Base-by-base conservation (phyloP, 2,113 vertebrate genomes). In the Ochotona curzoniae region DNA sequence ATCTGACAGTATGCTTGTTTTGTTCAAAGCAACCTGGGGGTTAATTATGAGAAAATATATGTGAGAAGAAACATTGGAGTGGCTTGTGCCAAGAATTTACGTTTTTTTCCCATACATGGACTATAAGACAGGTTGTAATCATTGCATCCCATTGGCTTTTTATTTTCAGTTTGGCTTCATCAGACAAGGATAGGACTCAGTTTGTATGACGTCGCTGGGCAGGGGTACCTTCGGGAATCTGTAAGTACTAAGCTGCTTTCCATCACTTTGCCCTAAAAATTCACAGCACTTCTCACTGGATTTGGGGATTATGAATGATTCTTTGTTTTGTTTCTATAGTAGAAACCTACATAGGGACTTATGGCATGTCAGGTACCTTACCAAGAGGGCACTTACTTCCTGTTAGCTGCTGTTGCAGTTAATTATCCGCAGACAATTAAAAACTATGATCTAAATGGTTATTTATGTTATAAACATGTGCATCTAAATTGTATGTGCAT, bases 121-220 rank as follows among this genome's bases (percentile, higher is more conserved):
- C 82, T 78, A 60, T 81, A 60, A 54, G 38, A 83, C 38, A 93
- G 32, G 32, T 89, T 32, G 91, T 74, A 93, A 94, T 69, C 69
- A 69, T 94, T 89, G 80, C 8, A n/a, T 95, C 92, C 93, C 20
- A 83, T 93, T 95, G 88, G 79, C 28, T 87, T 79, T 95, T 91
- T 93, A 71, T 94, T 93, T 5, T 85, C 81, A 97, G 96, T 97
- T 82, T 97, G 99, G 99, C 97, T 99, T 93, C 99, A 99, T 97
- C 99, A 99, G 96, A 99, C 99, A 89, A 98, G 99, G 97, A 99
- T 99, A 95, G 99, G 99, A 61, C 98, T 99, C 95, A 99, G 99
- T 98, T 98, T 99, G 93, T 99, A 99, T 95, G 99, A 99, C 13
- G 99, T 99, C 51, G 99, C 99, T 83, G 99, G 99, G 91, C 99